Base-by-base conservation (phyloP, 2,113 vertebrate species). In the Calidris pugnax region DNA sequence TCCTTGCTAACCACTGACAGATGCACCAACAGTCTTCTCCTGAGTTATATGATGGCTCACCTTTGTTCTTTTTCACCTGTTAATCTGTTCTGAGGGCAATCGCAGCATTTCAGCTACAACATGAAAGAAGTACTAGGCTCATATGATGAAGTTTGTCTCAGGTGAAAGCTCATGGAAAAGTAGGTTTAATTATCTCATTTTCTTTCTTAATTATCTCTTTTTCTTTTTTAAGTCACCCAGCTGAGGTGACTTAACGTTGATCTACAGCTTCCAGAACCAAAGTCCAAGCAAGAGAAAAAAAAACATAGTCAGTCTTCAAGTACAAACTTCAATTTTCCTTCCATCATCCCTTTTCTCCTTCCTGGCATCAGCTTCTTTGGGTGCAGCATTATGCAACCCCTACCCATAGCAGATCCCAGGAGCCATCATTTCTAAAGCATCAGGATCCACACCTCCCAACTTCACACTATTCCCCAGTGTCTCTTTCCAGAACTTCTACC, bases 181-280 rank as follows among this genome's bases (percentile, higher is more conserved):
- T 17, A 8, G 43, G 3, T 32, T 90, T 83, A 63, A 55, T 59
- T 30, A 22, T 81, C 14, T 80, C 23, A 41, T 63, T 48, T 48
- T 48, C 47, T 48, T 48, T 48, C 20, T 48, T 83, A 63, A 55
- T 59, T 28, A 21, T 77, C 14, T 80, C 23, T 50, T 63, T 48
- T 48, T 48, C 22, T 47, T 47, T 47, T 47, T 47, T 48, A 48
- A 48, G 48, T 48, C 48, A 48, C 9, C 45, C 71, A 88, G 27
- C 35, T 60, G 37, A 80, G 18, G 12, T 89, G 27, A 90, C 30
- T 59, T 81, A 18, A 66, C 53, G 21, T 53, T 68, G 30, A 56
- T 53, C 39, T 82, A 48, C 23, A 79, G 24, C 32, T 86, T 93
- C 75, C 37, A 95, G 79, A 95, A 84, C 9, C 11, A 55, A 93